These are phyloP conservation scores for Indicator indicator DNA, from an alignment of 2,113 vertebrate species.

Conservation along the genomic window DNA sequence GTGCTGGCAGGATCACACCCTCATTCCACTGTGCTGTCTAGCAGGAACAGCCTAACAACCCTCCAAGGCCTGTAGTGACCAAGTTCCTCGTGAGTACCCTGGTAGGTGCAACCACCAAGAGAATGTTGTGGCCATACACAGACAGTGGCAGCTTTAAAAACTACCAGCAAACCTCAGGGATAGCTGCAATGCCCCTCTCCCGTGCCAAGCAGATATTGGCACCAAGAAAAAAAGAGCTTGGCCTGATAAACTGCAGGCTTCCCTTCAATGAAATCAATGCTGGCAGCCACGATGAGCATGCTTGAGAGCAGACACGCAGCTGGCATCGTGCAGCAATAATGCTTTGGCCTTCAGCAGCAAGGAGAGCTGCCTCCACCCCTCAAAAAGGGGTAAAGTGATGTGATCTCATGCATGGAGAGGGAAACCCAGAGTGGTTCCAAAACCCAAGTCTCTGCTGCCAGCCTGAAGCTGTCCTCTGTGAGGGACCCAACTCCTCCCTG, in stretches of 20 bases:
- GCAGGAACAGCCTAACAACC: neutral
- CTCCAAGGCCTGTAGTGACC: neutral
- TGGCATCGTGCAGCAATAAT: neutral
- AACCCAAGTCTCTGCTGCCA: neutral
- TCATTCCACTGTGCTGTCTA: neutral
- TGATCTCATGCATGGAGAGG: neutral
- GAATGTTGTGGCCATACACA: neutral
- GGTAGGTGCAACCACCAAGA: neutral
- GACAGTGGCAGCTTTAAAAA: neutral
- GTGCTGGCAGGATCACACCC: neutral
- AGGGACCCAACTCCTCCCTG: neutral
- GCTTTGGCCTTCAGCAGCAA: neutral
- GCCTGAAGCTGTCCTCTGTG: neutral
- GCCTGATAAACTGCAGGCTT: neutral
- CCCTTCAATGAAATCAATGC: neutral
- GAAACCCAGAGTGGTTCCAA: accelerated
- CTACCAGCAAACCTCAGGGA: neutral
- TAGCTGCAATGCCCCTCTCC: neutral
- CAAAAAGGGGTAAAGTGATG: neutral
- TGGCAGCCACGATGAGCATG: accelerated
- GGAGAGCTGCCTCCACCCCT: neutral
- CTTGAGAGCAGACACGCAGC: neutral
- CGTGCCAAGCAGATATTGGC: neutral
- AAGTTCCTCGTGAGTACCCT: neutral
- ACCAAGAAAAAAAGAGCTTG: neutral